Conservation (phyloP, 1,140 invertebrate genomes). For the Globodera rostochiensis region DNA sequence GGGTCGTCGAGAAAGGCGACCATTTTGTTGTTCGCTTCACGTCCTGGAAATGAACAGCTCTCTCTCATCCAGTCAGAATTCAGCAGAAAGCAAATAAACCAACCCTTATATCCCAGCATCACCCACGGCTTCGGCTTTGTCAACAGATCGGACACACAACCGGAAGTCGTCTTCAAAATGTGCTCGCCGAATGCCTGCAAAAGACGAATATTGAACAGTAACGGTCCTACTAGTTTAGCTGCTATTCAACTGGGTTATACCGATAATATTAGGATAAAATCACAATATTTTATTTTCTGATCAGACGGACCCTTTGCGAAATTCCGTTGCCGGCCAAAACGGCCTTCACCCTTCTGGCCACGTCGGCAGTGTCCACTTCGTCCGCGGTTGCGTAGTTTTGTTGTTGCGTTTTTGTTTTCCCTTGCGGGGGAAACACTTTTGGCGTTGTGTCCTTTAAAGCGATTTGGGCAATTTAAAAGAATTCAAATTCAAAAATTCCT, state of each 20-base stretch:
- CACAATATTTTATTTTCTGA: background rate
- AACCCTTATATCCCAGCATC: slow-evolving; percentile 88
- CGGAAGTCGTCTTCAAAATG: slow-evolving; percentile 64
- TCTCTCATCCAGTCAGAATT: background rate
- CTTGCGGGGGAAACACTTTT: background rate
- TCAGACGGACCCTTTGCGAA: slow-evolving; percentile 28
- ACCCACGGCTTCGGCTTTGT: slow-evolving; percentile 92
- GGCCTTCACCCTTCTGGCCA: slow-evolving; percentile 40
- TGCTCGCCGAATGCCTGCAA: slow-evolving; percentile 37
- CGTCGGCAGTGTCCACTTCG: slow-evolving; percentile 44
- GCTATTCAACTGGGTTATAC: too few species aligned
- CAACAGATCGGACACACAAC: slow-evolving; percentile 88
- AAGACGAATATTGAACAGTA: slow-evolving; percentile 10
- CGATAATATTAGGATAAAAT: too few species aligned
- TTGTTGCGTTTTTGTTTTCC: slow-evolving; percentile 21
- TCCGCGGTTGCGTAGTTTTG: slow-evolving; percentile 32
- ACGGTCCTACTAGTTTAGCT: too few species aligned
- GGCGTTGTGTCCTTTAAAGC: background rate
- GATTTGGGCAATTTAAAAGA: too few species aligned
- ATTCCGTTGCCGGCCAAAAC: slow-evolving; percentile 36
- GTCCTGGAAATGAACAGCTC: slow-evolving; percentile 65
- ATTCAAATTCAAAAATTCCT: too few species aligned
- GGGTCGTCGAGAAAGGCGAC: slow-evolving; percentile 33
- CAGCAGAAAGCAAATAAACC: background rate
- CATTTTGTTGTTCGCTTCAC: slow-evolving; percentile 94